Base-by-base conservation (phyloP, 2,113 vertebrate species). In the Antidorcas marsupialis region DNA sequence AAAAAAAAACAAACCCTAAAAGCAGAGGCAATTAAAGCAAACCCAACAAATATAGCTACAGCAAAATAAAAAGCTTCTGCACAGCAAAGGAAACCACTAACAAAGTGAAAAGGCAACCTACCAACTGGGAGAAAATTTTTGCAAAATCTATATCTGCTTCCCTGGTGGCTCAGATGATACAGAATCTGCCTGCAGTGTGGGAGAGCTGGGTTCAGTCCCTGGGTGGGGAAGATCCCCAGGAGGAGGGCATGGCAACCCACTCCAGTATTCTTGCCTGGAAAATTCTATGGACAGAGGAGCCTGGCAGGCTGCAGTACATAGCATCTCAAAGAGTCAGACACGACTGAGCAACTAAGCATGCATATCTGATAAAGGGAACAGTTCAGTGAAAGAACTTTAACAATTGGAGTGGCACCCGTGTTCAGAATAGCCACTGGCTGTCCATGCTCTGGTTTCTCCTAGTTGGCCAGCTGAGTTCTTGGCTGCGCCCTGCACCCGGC, bases 391-490 rank as follows among this genome's bases (percentile, higher is more conserved):
- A 50, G 19, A n/a, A 10, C 10, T 7, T 11, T 43, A 62, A 36
- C 33, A 13, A 0, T 67, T 2, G 25, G 21, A 1, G 11, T 30
- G 7, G 28, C 3, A 5, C 79, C 45, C 23, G 6, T 9, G 0
- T 62, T 87, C 5, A 1, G 43, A 87, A 5, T 27, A 30, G 43
- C 23, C 62, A 2, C 50, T 12, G 81, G 9, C 84, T 62, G 15
- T 39, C 55, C 39, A 25, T 0, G 39, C 15, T 12, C 17, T 53
- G 76, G 19, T 19, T 6, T 6, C 36, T 47, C 43, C 64, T 17
- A 2, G 43, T 36, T 43, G 57, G 8, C 88, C 0, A 1, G 21
- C 2, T 43, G 45, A 67, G 17, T 76, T 90, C 27, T 57, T 30
- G 59, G 30, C 8, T 57, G n/a, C 2, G 28, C 53, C 36, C 5